phyloP scores from a whole-genome alignment of 2,888 invertebrate genomes.

The Fragum fragum region DNA sequence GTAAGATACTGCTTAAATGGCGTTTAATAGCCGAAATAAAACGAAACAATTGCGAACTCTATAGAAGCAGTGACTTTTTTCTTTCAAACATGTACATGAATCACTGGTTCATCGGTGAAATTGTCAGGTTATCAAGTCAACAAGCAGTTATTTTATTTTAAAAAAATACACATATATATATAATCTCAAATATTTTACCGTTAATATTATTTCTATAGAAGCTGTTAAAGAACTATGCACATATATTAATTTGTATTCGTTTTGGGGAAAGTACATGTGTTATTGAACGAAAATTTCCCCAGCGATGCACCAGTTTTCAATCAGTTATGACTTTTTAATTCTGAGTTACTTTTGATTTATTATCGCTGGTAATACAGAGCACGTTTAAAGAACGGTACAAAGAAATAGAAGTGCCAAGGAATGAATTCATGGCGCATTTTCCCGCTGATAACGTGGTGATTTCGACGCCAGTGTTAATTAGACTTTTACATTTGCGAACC shows the following conservation, averaged over 20 bases:
- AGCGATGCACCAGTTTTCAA: not conserved
- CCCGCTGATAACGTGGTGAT: conserved; percentile 3
- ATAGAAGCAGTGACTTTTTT: too few relatives aligned
- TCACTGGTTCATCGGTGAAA: too few relatives aligned
- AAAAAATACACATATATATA: too few relatives aligned
- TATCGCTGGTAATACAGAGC: not conserved
- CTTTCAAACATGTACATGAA: too few relatives aligned
- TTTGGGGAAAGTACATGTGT: not conserved
- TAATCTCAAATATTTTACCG: not conserved
- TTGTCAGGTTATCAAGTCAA: too few relatives aligned
- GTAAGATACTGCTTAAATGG: too few relatives aligned
- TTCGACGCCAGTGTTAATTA: conserved; percentile 6
- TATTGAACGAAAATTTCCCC: not conserved
- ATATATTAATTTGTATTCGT: not conserved
- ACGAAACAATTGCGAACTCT: too few relatives aligned
- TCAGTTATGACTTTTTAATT: conserved; percentile 6
- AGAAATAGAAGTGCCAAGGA: conserved; percentile 4
- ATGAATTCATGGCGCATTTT: conserved; percentile 2
- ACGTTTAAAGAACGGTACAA: not conserved
- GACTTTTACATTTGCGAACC: not conserved
- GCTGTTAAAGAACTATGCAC: not conserved
- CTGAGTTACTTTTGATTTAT: conserved; percentile 3
- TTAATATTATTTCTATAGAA: not conserved
- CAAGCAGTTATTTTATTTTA: too few relatives aligned
- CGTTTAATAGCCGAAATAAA: too few relatives aligned